These are phyloP conservation scores for Cranoglanis bouderius DNA, from an alignment of 2,113 vertebrate species.

Conservation along the genomic window DNA sequence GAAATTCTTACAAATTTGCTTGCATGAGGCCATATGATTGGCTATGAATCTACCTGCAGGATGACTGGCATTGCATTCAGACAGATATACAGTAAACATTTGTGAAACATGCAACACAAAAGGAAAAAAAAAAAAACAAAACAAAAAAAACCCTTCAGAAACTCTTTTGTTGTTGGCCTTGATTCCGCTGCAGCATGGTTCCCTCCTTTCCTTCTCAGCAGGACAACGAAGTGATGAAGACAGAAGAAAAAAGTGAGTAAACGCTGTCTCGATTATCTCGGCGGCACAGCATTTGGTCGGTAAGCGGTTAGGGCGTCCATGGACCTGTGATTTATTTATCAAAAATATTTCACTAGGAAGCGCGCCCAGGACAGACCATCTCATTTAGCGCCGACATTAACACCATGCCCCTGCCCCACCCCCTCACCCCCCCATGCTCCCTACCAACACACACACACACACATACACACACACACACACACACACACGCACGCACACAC, in stretches of 20 bases:
- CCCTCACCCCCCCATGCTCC: slow-evolving; percentile 62
- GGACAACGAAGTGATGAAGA: slow-evolving; percentile 17
- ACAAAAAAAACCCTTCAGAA: not conserved
- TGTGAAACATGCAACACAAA: not conserved
- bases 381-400: slow-evolving; percentile 67
- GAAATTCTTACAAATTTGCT: not conserved
- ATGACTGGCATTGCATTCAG: not conserved
- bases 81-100: not conserved
- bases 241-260: not conserved
- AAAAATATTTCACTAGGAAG: slow-evolving; percentile 78
- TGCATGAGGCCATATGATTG: too few species aligned
- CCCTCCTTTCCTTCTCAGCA: not conserved
- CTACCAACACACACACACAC: slow-evolving; percentile 45
- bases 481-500: not conserved
- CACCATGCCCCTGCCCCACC: too few species aligned
- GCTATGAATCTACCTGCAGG: not conserved
- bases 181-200: not conserved
- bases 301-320: slow-evolving; percentile 68
- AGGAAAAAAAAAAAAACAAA: too few species aligned
- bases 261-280: slow-evolving; percentile 28
- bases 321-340: slow-evolving; percentile 81
- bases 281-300: slow-evolving; percentile 41
- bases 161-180: not conserved
- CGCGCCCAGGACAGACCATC: slow-evolving; percentile 74
- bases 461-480: slow-evolving; percentile 52